These are phyloP conservation scores for Crocuta crocuta DNA, from an alignment of 2,113 vertebrate species.

Conservation along the genomic window DNA sequence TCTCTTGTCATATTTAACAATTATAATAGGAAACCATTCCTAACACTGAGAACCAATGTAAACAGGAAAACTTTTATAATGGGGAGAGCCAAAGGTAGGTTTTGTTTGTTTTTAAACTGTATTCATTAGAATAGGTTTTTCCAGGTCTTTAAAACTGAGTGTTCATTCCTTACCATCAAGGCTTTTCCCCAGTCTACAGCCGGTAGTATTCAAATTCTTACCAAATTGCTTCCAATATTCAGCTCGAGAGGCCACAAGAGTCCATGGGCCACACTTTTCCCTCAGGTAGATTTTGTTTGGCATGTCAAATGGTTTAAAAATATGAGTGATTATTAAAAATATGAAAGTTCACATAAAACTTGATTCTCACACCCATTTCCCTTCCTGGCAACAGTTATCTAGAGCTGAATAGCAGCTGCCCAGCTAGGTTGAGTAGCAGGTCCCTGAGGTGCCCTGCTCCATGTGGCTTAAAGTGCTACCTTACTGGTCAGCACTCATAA, in stretches of 20 bases:
- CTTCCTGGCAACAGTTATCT: neutral
- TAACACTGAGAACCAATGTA: neutral
- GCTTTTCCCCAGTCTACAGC: neutral
- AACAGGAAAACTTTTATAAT: neutral
- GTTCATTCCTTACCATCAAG: neutral
- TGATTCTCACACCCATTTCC: neutral
- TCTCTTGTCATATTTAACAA: neutral
- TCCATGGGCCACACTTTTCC: neutral
- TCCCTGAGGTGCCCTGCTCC: neutral
- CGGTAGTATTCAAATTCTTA: neutral
- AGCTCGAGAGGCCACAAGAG: neutral
- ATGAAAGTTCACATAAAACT: neutral
- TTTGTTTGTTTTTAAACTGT: neutral
- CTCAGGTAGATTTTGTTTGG: neutral
- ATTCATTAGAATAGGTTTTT: neutral
- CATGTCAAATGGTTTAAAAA: neutral
- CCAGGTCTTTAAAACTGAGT: neutral
- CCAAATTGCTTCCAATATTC: neutral
- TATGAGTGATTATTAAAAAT: slow-evolving; percentile 1
- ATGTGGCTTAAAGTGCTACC: neutral
- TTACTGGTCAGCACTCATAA: neutral
- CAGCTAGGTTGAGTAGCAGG: neutral
- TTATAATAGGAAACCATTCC: neutral
- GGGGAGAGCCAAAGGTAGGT: neutral
- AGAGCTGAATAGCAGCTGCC: neutral